A percentile compares a stretch with the other conserved stretches of the same genome.
Evolutionary conservation across 92 coral and sea anemone species (phyloP).

Genomic region (Palythoa grandiflora): DNA sequence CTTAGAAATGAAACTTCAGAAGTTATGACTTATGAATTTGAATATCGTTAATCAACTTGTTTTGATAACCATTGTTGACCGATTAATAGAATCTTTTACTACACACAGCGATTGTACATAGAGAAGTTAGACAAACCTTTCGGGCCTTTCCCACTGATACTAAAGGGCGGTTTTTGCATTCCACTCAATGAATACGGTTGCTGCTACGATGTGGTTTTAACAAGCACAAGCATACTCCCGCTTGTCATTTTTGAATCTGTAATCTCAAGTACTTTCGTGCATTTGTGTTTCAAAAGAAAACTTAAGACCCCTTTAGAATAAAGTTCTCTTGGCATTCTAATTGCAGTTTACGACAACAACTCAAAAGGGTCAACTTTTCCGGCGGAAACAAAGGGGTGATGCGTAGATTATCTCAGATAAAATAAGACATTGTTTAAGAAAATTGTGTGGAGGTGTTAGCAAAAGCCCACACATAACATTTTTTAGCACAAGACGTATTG

Average conservation of each 20-base stretch:
- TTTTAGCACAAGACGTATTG: background rate
- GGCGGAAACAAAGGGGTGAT: conserved; percentile 21
- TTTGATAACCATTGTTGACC: background rate
- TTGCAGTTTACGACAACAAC: conserved; percentile 8
- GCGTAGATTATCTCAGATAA: background rate
- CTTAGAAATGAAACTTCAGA: no score
- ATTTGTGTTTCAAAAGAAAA: background rate
- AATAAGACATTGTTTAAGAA: background rate
- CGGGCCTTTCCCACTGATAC: background rate
- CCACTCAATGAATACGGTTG: background rate
- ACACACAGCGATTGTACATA: background rate
- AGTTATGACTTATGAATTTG: no score
- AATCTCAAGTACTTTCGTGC: no score
- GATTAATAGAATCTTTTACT: background rate
- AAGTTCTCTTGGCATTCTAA: background rate
- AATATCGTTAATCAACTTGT: no score
- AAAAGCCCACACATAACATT: conserved; percentile 23
- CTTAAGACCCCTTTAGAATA: background rate
- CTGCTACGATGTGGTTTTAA: background rate
- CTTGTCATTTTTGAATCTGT: no score
- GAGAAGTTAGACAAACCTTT: conserved; percentile 24
- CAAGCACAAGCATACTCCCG: background rate
- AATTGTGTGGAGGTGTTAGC: conserved; percentile 24
- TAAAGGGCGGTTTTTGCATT: conserved; percentile 24
- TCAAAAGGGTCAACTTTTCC: conserved; percentile 31